Base-by-base conservation (phyloP, 2,888 invertebrate genomes). In the Polia nebulosa region DNA sequence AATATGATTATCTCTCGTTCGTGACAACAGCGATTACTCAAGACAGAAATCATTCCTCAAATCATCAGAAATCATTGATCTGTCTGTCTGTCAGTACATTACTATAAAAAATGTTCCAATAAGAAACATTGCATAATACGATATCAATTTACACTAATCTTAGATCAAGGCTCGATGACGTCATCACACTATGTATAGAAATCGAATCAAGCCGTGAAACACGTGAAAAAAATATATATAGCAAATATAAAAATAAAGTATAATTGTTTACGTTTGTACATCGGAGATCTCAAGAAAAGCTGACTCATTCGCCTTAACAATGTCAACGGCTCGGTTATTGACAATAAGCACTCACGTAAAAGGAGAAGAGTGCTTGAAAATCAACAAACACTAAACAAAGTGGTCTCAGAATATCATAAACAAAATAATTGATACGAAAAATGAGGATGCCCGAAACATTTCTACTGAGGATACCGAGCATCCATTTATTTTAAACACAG, bases 401-500 rank as follows among this genome's bases (percentile, higher is more conserved):
- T 61, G 47, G 60, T 78, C 78, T 69, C 55, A 32, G 56, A 72
- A 76, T 77, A 61, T 76, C 66, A 80, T 72, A 80, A 80, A 76
- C 72, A 70, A 73, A 72, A 78, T 81, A 72, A 74, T 70, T 77
- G 72, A 75, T 72, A 78, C 66, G 64, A 81, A 79, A 79, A 72
- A 80, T 73, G 69, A 70, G 65, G 75, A 78, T 76, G 61, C 71
- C 68, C 78, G 65, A 84, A 85, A 78, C 76, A 72, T 79, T 71
- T 83, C 78, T 80, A 84, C 76, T 77, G 83, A 80, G 76, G 81
- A 82, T 79, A 62, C 82, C 27, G 53, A 52, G 66, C 76, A 55
- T 64, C 65, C 84, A 83, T 83, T 82, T 83, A 87, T 86, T 87
- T 85, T 86, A 87, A 87, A 88, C 85, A 88, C 89, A 88, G 88